Evolutionary conservation across 1,140 invertebrate species (phyloP), one percentile per base, ranked within the genome.

Genomic region (Drosophila orena): DNA sequence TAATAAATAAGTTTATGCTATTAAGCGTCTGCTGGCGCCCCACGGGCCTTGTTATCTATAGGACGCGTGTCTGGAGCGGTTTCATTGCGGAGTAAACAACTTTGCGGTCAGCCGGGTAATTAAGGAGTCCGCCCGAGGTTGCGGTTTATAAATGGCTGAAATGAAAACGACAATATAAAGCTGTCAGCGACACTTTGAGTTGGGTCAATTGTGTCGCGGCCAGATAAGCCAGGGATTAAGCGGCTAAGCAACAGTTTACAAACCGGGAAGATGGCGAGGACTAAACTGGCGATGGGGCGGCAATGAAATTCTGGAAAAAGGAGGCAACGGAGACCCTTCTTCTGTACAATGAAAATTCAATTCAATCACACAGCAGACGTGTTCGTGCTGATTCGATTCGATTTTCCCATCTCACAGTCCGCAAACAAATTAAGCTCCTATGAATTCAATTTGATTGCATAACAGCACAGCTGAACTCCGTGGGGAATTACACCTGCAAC

Each of bases 151-250:
- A 85, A 85, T 86, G 77, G 74, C 42, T 61, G 62, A 86, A 85
- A 85, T 86, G 78, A 85, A 86, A 86, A 85, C 72, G 78, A 81
- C 81, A 85, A 81, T 85, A 86, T 85, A 75, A 85, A 85, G 78
- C 81, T 85, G 81, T 85, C 81, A 81, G 74, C 81, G 64, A 43
- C 77, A 74, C 73, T 85, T 85, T 85, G 81, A 85, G 81, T 66
- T 61, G 77, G 81, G 81, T 86, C 72, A 43, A 70, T 70, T 43
- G 60, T 65, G 59, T 74, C 71, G 52, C 15, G 58, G 66, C 0
- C 35, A 56, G 66, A 70, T 70, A 70, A 70, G 66, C 50, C 42
- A 10, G 24, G 52, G 62, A 70, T 70, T 70, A 70, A 70, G 66
- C 66, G 66, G 70, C 64, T 70, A 70, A 70, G 66, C 66, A 70